phyloP scores from a whole-genome alignment of 2,797 vertebrate genomes.

The Periophthalmus magnuspinnatus region DNA sequence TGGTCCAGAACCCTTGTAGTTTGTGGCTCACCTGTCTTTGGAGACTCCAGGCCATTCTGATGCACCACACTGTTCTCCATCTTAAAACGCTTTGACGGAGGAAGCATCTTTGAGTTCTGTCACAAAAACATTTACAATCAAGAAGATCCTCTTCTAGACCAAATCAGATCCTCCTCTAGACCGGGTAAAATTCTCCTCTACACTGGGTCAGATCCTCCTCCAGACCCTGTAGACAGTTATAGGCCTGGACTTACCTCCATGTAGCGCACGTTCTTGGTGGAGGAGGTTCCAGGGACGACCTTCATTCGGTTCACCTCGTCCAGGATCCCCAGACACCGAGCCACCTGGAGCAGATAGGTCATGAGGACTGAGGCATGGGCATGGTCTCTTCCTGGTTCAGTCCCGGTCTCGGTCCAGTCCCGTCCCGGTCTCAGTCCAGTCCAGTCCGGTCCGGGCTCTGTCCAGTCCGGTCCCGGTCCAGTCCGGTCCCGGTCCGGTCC shows the following conservation, averaged over 20 bases:
- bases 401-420: too few relatives aligned
- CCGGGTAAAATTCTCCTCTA: too few relatives aligned
- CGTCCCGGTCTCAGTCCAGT: neutral
- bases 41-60: constrained; percentile 61
- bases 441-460: constrained; percentile 14
- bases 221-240: neutral
- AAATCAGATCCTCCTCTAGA: neutral
- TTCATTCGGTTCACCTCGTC: constrained; percentile 75
- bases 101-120: constrained; percentile 80
- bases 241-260: constrained; percentile 71
- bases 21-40: constrained; percentile 30
- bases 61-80: constrained; percentile 71
- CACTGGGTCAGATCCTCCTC: too few relatives aligned
- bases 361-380: neutral
- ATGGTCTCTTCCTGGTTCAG: neutral
- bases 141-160: too few relatives aligned
- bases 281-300: constrained; percentile 37
- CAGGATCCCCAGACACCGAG: constrained; percentile 86
- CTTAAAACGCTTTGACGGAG: constrained; percentile 84
- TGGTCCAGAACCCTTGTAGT: neutral
- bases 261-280: constrained; percentile 65
- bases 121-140: constrained; percentile 6
- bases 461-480: too few relatives aligned
- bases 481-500: too few relatives aligned
- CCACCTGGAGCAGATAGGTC: constrained; percentile 75